phyloP scores from a whole-genome alignment of 2,888 invertebrate species.

The Chrysolina americana region DNA sequence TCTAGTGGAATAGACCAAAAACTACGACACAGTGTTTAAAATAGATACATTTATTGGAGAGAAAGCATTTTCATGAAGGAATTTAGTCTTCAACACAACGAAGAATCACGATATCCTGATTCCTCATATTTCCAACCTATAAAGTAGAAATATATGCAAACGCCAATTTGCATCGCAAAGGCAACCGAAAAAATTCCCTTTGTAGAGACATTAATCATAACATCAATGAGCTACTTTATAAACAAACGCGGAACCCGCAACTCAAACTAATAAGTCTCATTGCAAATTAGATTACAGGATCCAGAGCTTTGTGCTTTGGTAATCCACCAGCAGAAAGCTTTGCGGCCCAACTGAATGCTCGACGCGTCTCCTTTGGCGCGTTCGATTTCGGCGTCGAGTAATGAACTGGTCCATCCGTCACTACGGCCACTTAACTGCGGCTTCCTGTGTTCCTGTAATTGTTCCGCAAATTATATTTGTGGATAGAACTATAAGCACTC shows the following conservation, averaged over 20 bases:
- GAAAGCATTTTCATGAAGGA: no score
- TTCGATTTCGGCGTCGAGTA: constrained; percentile 47
- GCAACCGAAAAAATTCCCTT: constrained; percentile 50
- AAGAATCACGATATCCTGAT: constrained; percentile 1
- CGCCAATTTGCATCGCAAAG: constrained; percentile 36
- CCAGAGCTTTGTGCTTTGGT: constrained; percentile 69
- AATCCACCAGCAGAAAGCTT: constrained; percentile 68
- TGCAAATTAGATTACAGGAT: constrained; percentile 70
- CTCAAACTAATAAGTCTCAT: constrained; percentile 70
- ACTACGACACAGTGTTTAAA: no score
- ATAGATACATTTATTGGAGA: no score
- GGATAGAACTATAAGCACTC: constrained; percentile 66
- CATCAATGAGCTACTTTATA: constrained; percentile 65
- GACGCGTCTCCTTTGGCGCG: constrained; percentile 55
- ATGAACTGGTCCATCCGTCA: constrained; percentile 57
- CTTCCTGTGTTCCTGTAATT: constrained; percentile 68
- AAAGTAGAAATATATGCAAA: constrained; percentile 40
- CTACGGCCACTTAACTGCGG: constrained; percentile 68
- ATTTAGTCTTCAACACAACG: not conserved
- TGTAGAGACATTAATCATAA: constrained; percentile 60
- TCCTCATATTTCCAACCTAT: constrained; percentile 26
- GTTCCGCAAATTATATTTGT: constrained; percentile 70
- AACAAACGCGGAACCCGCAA: constrained; percentile 64
- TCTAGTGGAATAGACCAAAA: no score
- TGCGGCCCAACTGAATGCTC: constrained; percentile 57